Percentiles rank a stretch among this genome's conserved stretches.
These are phyloP conservation scores for Datnioides undecimradiatus DNA, from an alignment of 2,113 vertebrate species.

Conservation along the genomic window DNA sequence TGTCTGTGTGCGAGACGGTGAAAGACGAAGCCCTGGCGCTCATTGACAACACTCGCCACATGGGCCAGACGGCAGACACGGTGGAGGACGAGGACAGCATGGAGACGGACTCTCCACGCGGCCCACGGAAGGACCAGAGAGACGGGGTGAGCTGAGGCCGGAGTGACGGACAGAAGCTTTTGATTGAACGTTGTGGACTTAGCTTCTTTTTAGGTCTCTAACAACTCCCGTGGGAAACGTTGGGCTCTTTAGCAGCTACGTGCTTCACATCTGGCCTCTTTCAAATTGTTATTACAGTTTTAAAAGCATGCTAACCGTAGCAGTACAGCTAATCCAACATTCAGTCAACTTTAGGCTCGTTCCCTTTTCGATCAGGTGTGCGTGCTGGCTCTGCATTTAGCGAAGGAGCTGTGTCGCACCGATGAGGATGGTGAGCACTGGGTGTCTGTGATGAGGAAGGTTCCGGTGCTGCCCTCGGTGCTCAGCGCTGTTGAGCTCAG, in stretches of 20 bases:
- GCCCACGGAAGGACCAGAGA: slow-evolving; percentile 91
- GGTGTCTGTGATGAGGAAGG: slow-evolving; percentile 91
- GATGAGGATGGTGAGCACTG: slow-evolving; percentile 94
- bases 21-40: slow-evolving; percentile 92
- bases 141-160: slow-evolving; percentile 87
- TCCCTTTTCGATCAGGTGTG: slow-evolving; percentile 86
- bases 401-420: slow-evolving; percentile 94
- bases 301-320: too few species aligned
- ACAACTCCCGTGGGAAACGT: too few species aligned
- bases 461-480: slow-evolving; percentile 92
- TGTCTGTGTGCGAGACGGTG: slow-evolving; percentile 93
- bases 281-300: too few species aligned
- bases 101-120: slow-evolving; percentile 92
- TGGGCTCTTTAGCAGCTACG: too few species aligned
- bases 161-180: not conserved
- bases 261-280: too few species aligned
- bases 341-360: not conserved
- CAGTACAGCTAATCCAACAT: not conserved
- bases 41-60: slow-evolving; percentile 90
- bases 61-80: slow-evolving; percentile 75
- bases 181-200: too few species aligned
- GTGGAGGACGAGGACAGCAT: slow-evolving; percentile 94
- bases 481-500: slow-evolving; percentile 93
- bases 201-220: too few species aligned
- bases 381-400: slow-evolving; percentile 93